Percentiles rank a stretch among this genome's conserved stretches.
These are phyloP conservation scores for Agrotis segetum DNA, from an alignment of 2,888 invertebrate genomes.

Conservation along the genomic window DNA sequence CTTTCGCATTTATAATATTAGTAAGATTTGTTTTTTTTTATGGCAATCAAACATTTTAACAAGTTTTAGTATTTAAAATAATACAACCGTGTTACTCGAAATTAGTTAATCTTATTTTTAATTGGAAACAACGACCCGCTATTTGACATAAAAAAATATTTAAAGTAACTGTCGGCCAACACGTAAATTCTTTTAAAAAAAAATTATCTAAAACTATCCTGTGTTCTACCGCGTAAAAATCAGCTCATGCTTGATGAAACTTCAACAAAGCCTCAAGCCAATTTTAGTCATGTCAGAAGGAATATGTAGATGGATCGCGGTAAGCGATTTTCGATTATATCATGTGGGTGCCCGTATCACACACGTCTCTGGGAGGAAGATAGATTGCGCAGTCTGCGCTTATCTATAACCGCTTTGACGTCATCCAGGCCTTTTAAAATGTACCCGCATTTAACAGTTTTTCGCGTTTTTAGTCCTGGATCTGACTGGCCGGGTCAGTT, in stretches of 20 bases:
- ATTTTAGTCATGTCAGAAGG: slow-evolving; percentile 76
- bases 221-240: slow-evolving; percentile 27
- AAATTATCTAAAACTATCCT: neutral
- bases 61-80: too few relatives aligned
- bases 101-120: neutral
- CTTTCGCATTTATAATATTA: too few relatives aligned
- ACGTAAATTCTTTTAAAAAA: neutral
- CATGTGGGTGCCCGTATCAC: slow-evolving; percentile 80
- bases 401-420: slow-evolving; percentile 80
- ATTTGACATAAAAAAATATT: neutral
- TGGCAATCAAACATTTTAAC: too few relatives aligned
- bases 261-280: slow-evolving; percentile 75
- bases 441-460: slow-evolving; percentile 71
- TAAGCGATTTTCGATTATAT: slow-evolving; percentile 84
- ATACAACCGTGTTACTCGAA: neutral
- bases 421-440: slow-evolving; percentile 77
- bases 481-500: slow-evolving; percentile 44
- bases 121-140: neutral
- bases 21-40: too few relatives aligned
- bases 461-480: slow-evolving; percentile 59
- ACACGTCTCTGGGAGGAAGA: slow-evolving; percentile 82
- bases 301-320: slow-evolving; percentile 79
- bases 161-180: neutral
- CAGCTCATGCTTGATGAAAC: slow-evolving; percentile 65
- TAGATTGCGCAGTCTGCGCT: slow-evolving; percentile 81